Base-by-base conservation (phyloP, 2,113 vertebrate species). In the Isurus oxyrinchus region DNA sequence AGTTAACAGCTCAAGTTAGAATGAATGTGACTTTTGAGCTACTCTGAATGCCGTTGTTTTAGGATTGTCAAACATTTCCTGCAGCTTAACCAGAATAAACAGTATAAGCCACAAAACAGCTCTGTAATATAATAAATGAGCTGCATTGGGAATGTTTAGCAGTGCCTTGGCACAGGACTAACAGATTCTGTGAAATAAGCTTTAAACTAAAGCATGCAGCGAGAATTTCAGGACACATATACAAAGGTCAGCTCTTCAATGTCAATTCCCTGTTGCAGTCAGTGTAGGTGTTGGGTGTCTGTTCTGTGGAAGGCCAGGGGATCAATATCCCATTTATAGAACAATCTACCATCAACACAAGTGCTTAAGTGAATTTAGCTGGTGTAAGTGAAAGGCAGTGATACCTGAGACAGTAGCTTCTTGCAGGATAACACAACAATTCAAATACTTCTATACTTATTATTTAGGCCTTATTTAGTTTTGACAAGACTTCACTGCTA, bases 1-100 rank as follows among this genome's bases (percentile, higher is more conserved):
- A 44, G 81, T 16, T 84, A 40, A 84, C 81, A 84, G 5, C 79
- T 84, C 40, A 23, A 84, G 40, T 44, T 44, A 23, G 81, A 84
- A 84, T 84, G 81, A 84, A 84, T 84, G 40, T 19, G 14, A 84
- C 81, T 84, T 84, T 84, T 84, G 40, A 49, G 81, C 40, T 14
- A 5, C 40, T 84, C 81, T 84, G 40, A 44, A 84, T 84, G 81
- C 81, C 49, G 81, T 84, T 84, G 49, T 84, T 84, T 44, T 49
- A 84, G 81, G 81, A 84, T 84, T 84, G 40, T 44, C 81, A 84
- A 84, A 84, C 81, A 44, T 84, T 84, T 84, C 81, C 81, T 84
- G 81, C 81, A 84, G 16, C 40, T 21, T 84, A 16, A 44, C 40
- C 81, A 84, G 81, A 84, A 81, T 81, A 81, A 81, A 84, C 81